Base-by-base conservation (phyloP, 2,888 invertebrate species). In the Pterobdella sp. region DNA sequence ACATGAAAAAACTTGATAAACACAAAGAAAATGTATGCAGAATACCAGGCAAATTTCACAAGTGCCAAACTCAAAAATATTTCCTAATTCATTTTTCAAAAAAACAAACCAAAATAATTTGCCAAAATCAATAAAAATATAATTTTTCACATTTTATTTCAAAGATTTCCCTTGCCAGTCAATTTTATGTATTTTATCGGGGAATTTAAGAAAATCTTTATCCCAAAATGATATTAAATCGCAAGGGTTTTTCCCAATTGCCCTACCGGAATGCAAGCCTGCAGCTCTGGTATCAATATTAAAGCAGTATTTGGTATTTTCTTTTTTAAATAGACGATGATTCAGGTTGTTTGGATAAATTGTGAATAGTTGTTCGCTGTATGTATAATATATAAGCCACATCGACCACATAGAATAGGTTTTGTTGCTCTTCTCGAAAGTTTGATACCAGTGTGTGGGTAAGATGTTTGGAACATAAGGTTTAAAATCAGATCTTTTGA, bases 131-230 rank as follows among this genome's bases (percentile, higher is more conserved):
- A n/a, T n/a, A n/a, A n/a, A n/a, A n/a, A n/a, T n/a, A n/a, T n/a
- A n/a, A n/a, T n/a, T n/a, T n/a, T n/a, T n/a, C n/a, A n/a, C n/a
- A n/a, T n/a, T n/a, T n/a, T n/a, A n/a, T n/a, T n/a, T n/a, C 3
- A 18, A n/a, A 26, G 4, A 26, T n/a, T 56, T 56, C 10, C 77
- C 78, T 37, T 75, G 73, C 70, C 79, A 80, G 75, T 79, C 79
- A 79, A 80, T 80, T 68, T 78, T 79, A 42, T 63, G 22, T 29
- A 64, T 35, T 2, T 74, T 34, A 22, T 60, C 52, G 32, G 74
- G 64, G 31, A 75, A 70, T 18, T 18, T 4, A 14, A 69, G 36
- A 52, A 49, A 74, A 1, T 67, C 42, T 18, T 74, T 68, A 32
- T 37, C 32, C 74, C 74, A 74, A 18, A n/a, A 7, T 7, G 72